Conservation (phyloP, 2,888 invertebrate genomes). For the Rotaria macrura region DNA sequence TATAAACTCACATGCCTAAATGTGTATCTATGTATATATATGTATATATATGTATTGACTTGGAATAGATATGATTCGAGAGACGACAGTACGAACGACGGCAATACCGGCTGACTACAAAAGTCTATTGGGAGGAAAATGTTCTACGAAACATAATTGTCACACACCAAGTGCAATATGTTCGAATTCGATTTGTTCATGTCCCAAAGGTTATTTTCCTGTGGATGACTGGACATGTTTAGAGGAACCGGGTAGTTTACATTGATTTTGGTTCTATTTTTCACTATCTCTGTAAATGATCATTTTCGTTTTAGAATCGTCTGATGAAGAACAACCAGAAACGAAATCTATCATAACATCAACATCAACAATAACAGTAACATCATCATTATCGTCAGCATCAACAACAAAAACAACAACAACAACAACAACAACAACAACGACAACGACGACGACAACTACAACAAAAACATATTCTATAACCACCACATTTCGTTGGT, state of each 20-base stretch:
- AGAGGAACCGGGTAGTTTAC: not conserved
- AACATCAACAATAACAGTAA: not conserved
- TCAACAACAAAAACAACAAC: not conserved
- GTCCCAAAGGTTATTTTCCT: conserved; percentile 2
- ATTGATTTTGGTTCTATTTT: not conserved
- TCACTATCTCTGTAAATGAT: too few relatives aligned
- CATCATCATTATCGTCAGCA: too few relatives aligned
- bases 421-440: not conserved
- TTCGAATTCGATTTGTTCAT: not conserved
- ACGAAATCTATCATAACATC: not conserved
- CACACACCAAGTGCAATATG: not conserved
- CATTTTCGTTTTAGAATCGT: not conserved
- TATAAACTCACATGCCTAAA: too few relatives aligned
- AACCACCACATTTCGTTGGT: not conserved
- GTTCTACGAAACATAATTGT: not conserved
- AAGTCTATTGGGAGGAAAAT: not conserved
- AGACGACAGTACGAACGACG: not conserved
- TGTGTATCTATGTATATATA: too few relatives aligned
- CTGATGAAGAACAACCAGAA: not conserved
- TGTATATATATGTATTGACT: not conserved
- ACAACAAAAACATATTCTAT: not conserved
- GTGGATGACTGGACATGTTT: not conserved
- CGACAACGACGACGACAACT: not conserved
- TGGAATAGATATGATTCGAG: not conserved
- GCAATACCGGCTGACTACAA: not conserved